Evolutionary conservation across 2,113 vertebrate genomes (phyloP).

Genomic region (Sterrhoptilus dennistouni): DNA sequence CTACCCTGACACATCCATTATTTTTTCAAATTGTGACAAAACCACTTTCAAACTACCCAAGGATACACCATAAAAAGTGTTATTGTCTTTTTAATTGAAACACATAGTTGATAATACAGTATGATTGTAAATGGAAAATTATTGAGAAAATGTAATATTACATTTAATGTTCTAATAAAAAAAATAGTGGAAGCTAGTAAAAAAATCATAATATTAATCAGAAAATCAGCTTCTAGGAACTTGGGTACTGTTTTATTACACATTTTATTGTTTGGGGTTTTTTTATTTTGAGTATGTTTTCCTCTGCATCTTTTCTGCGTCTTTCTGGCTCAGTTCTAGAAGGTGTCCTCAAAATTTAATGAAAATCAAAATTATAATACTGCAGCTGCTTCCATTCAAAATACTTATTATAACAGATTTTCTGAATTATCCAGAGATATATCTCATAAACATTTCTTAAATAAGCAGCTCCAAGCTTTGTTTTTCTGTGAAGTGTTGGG

Average conservation of each 20-base stretch:
- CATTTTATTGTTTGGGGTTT: not conserved
- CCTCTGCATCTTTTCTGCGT: not conserved
- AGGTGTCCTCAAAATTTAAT: not conserved
- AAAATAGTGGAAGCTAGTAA: not conserved
- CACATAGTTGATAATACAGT: not conserved
- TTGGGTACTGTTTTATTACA: not conserved
- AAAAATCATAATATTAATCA: not conserved
- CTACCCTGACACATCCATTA: not conserved
- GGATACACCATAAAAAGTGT: not conserved
- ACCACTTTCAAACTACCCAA: not conserved
- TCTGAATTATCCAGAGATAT: not conserved
- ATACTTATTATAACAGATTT: not conserved
- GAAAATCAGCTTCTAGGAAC: not conserved
- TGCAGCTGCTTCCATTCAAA: not conserved
- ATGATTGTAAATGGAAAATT: not conserved
- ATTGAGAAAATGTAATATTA: not conserved
- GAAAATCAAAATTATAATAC: not conserved
- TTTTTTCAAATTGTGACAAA: not conserved
- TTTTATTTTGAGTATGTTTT: not conserved
- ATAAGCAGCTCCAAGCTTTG: fast-evolving
- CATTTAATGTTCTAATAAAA: not conserved
- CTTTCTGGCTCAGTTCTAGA: not conserved
- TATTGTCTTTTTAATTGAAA: not conserved
- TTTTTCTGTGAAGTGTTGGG: not conserved
- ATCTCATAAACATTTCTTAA: not conserved